phyloP scores from a whole-genome alignment of 2,113 vertebrate species.

The Rhipidura dahli region DNA sequence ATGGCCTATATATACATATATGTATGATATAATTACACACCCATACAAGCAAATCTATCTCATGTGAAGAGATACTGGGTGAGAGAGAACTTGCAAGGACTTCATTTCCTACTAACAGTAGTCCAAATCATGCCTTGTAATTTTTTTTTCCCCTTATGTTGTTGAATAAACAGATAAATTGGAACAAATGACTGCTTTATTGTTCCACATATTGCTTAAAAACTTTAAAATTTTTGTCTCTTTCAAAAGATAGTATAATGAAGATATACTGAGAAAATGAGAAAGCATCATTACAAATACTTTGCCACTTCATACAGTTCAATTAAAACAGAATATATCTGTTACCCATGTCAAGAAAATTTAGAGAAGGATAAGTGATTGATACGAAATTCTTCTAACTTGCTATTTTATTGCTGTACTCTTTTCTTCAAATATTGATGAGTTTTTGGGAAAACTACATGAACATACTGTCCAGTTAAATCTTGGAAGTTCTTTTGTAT shows the following conservation, averaged over 20 bases:
- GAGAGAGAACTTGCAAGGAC: not conserved
- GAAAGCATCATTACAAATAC: not conserved
- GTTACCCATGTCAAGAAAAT: not conserved
- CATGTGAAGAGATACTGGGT: not conserved
- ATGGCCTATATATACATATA: not conserved
- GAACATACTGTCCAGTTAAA: not conserved
- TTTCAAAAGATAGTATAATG: not conserved
- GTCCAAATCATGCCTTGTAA: not conserved
- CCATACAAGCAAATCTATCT: rapidly evolving
- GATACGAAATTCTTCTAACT: not conserved
- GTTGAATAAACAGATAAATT: not conserved
- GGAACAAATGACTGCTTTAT: not conserved
- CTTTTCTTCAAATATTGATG: not conserved
- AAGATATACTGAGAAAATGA: not conserved
- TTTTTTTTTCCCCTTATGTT: not conserved
- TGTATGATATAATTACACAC: not conserved
- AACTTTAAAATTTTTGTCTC: not conserved
- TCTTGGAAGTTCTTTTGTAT: not conserved
- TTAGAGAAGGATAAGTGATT: not conserved
- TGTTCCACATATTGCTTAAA: not conserved
- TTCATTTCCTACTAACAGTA: not conserved
- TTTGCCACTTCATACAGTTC: not conserved
- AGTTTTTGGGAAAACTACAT: not conserved
- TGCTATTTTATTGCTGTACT: not conserved
- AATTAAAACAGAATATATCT: not conserved